phyloP scores from a whole-genome alignment of 2,113 vertebrate genomes.

The Mormoops blainvillei region DNA sequence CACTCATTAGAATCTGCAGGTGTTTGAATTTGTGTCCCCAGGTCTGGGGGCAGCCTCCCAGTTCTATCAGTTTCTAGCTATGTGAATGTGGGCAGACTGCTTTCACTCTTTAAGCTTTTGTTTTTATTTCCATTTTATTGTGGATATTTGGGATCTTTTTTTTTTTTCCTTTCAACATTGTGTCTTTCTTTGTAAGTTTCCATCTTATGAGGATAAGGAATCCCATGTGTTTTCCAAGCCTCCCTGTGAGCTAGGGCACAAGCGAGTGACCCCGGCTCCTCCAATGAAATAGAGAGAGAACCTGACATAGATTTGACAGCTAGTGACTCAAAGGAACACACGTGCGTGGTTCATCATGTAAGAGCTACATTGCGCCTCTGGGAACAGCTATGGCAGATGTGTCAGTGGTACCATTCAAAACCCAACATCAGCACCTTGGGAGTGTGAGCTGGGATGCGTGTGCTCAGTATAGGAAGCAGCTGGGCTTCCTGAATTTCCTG shows the following conservation, averaged over 20 bases:
- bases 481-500: neutral
- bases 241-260: neutral
- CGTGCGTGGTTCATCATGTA: neutral
- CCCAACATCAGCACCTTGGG: neutral
- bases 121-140: neutral
- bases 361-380: neutral
- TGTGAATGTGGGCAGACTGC: neutral
- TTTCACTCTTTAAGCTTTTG: neutral
- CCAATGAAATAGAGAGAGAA: neutral
- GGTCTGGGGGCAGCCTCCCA: neutral
- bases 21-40: neutral
- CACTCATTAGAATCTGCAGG: neutral
- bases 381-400: neutral
- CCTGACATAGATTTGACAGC: neutral
- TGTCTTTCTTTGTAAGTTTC: neutral
- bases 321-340: neutral
- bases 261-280: neutral
- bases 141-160: neutral
- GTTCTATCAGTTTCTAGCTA: neutral
- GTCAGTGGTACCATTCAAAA: neutral
- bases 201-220: neutral
- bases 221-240: neutral
- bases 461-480: neutral
- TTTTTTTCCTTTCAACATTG: neutral
- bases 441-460: neutral